Conservation (phyloP, 1,140 invertebrate genomes). For the Pogonomyrmex californicus region DNA sequence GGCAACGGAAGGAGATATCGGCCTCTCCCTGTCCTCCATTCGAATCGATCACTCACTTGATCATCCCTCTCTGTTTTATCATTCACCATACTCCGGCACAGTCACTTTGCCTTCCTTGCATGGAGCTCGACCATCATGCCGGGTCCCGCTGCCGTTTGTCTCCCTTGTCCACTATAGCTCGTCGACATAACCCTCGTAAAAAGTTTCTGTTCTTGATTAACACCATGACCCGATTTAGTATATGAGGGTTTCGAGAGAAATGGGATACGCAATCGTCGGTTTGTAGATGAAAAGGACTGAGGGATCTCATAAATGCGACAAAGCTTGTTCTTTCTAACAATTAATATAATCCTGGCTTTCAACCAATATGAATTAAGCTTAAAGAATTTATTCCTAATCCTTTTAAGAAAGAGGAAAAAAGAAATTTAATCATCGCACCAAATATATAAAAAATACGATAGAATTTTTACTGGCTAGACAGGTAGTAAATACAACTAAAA, state of each 20-base stretch:
- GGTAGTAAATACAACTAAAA: neutral
- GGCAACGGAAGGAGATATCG: constrained; percentile 71
- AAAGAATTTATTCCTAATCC: neutral
- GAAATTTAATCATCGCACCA: neutral
- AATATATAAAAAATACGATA: neutral
- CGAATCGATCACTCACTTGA: constrained; percentile 80
- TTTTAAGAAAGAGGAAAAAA: neutral
- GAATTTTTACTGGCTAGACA: neutral
- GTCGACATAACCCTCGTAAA: constrained; percentile 71
- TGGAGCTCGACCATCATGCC: constrained; percentile 51
- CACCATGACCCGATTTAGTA: constrained; percentile 40
- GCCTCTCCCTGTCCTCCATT: constrained; percentile 65
- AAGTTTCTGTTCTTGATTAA: constrained; percentile 79
- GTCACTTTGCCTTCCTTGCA: constrained; percentile 57
- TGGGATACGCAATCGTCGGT: constrained; percentile 1
- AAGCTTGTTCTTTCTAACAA: neutral
- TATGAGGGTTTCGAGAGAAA: constrained; percentile 21
- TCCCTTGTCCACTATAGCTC: neutral
- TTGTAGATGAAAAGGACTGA: neutral
- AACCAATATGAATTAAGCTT: neutral
- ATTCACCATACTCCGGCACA: constrained; percentile 54
- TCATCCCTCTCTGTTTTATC: constrained; percentile 77
- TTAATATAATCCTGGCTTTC: constrained; percentile 20
- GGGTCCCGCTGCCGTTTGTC: neutral
- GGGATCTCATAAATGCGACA: constrained; percentile 9